Percentiles rank a stretch among this genome's conserved stretches.
Evolutionary conservation across 2,113 vertebrate species (phyloP).

Genomic region (Sialia sialis): DNA sequence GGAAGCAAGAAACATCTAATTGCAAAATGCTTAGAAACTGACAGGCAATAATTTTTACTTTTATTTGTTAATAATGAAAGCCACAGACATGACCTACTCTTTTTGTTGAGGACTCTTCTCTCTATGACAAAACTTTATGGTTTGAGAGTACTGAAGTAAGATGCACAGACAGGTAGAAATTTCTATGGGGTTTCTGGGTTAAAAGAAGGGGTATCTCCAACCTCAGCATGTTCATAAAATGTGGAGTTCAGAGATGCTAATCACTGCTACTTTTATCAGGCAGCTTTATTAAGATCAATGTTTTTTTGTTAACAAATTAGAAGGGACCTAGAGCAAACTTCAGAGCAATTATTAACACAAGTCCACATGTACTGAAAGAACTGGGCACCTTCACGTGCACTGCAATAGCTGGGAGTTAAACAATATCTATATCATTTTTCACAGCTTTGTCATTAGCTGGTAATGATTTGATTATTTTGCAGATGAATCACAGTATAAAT

Average conservation of each 20-base stretch:
- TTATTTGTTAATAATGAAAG: background rate
- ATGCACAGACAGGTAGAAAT: slow-evolving; percentile 36
- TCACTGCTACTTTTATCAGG: slow-evolving; percentile 81
- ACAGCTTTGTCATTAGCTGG: slow-evolving; percentile 95
- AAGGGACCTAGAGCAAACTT: slow-evolving; percentile 79
- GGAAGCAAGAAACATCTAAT: background rate
- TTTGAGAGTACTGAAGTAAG: slow-evolving; percentile 20
- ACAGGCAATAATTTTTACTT: background rate
- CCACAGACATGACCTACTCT: background rate
- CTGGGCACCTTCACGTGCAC: slow-evolving; percentile 74
- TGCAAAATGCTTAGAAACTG: background rate
- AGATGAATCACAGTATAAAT: slow-evolving; percentile 98
- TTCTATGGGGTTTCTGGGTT: slow-evolving; percentile 10
- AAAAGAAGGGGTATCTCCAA: background rate
- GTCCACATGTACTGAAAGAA: slow-evolving; percentile 80
- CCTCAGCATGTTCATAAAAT: slow-evolving; percentile 28
- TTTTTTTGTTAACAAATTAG: slow-evolving; percentile 82
- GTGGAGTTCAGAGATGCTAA: slow-evolving; percentile 68
- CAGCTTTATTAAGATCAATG: slow-evolving; percentile 86
- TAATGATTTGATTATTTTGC: slow-evolving; percentile 99
- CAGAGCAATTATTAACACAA: slow-evolving; percentile 81
- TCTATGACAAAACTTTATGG: background rate
- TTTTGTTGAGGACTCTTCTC: background rate
- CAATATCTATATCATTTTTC: slow-evolving; percentile 92
- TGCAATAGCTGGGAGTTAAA: slow-evolving; percentile 80